Percentiles rank a stretch among this genome's conserved stretches.
phyloP scores from a whole-genome alignment of 2,797 vertebrate genomes.

The Rallus crepitans region DNA sequence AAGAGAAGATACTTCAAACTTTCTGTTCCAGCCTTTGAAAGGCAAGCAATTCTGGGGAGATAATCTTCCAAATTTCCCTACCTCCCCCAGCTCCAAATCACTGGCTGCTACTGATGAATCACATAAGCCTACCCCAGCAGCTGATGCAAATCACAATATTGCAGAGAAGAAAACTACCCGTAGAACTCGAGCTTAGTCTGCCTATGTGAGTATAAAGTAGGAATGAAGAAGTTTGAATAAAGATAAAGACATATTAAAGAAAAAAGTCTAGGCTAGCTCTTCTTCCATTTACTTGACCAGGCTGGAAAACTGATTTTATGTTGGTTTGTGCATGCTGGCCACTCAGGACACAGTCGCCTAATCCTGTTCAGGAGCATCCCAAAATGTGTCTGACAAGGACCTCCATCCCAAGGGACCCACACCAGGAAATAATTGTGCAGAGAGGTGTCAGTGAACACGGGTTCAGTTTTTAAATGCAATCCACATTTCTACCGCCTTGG shows the following conservation, averaged over 20 bases:
- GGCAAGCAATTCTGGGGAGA: background rate
- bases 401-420: background rate
- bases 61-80: background rate
- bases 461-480: background rate
- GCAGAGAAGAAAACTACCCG: background rate
- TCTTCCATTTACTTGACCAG: background rate
- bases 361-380: background rate
- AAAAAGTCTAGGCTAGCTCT: background rate
- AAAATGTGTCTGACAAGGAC: background rate
- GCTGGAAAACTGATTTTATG: background rate
- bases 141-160: background rate
- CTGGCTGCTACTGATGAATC: background rate
- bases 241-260: background rate
- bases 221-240: background rate
- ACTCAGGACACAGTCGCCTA: background rate
- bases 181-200: background rate
- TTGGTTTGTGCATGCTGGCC: background rate
- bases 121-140: background rate
- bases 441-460: background rate
- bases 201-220: background rate
- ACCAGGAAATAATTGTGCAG: background rate
- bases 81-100: background rate
- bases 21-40: background rate
- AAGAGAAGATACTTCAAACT: background rate
- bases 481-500: background rate